These are phyloP conservation scores for Anthoscopus minutus DNA, from an alignment of 2,113 vertebrate species.

Conservation along the genomic window DNA sequence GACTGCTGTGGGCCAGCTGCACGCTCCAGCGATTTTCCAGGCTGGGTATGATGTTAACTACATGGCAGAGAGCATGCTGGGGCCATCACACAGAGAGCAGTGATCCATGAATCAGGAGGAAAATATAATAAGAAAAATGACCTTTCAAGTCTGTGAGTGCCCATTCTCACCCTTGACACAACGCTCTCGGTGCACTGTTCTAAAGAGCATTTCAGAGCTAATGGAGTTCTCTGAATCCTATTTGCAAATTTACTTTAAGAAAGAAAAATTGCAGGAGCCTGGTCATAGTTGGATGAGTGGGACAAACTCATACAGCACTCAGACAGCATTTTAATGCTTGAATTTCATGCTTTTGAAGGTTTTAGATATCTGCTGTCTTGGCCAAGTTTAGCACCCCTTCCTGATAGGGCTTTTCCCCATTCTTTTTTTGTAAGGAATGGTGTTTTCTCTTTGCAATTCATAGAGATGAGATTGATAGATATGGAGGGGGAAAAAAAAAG, in stretches of 20 bases:
- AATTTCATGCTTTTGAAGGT: background rate
- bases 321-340: background rate
- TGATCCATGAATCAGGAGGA: background rate
- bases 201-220: background rate
- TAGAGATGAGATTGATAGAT: background rate
- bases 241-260: background rate
- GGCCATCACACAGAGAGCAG: background rate
- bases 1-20: background rate
- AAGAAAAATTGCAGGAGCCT: background rate
- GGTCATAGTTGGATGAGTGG: background rate
- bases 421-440: background rate
- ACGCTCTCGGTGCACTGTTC: background rate
- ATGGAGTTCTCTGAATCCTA: background rate
- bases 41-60: background rate
- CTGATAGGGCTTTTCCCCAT: fast-evolving
- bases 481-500: fast-evolving
- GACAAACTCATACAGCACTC: background rate
- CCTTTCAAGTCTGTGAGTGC: background rate
- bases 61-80: background rate
- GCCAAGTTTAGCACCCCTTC: background rate
- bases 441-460: background rate
- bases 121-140: conserved; percentile 14
- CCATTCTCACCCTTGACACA: background rate
- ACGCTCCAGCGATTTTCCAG: background rate
- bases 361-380: background rate